phyloP scores from a whole-genome alignment of 2,797 vertebrate species.

The Monodelphis domestica region DNA sequence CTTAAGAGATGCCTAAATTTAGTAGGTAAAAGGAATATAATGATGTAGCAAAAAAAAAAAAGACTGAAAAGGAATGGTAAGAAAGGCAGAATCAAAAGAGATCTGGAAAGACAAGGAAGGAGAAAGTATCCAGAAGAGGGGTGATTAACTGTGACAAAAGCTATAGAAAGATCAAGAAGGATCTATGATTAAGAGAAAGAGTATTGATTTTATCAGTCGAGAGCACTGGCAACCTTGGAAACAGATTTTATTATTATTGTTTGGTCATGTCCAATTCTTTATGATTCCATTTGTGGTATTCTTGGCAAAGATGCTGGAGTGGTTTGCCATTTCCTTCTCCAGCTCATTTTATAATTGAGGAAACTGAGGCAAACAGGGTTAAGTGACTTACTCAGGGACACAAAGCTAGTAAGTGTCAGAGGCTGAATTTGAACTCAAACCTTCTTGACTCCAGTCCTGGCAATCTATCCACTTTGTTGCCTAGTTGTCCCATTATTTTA shows the following conservation, averaged over 20 bases:
- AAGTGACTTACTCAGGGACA: background rate
- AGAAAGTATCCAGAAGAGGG: background rate
- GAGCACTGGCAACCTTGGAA: background rate
- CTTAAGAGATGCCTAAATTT: background rate
- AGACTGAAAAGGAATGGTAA: background rate
- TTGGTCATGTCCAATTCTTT: too few relatives aligned
- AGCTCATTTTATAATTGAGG: background rate
- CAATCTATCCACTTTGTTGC: too few relatives aligned
- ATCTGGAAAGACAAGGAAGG: background rate
- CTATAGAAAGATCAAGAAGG: background rate
- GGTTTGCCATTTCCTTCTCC: too few relatives aligned
- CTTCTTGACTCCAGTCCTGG: background rate
- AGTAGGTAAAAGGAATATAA: background rate
- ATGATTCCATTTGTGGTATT: too few relatives aligned
- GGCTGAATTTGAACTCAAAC: background rate
- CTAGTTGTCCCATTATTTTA: background rate
- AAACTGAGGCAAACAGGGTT: background rate
- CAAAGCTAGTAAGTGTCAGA: background rate
- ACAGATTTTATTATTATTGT: too few relatives aligned
- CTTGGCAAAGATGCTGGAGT: too few relatives aligned
- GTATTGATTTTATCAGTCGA: background rate
- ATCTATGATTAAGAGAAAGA: background rate
- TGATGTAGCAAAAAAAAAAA: background rate
- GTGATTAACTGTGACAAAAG: background rate
- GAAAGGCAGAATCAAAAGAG: background rate